A percentile compares a stretch with the other conserved stretches of the same genome.
phyloP scores from a whole-genome alignment of 35 echinoderm and acorn worm genomes.

The Hemicentrotus pulcherrimus region DNA sequence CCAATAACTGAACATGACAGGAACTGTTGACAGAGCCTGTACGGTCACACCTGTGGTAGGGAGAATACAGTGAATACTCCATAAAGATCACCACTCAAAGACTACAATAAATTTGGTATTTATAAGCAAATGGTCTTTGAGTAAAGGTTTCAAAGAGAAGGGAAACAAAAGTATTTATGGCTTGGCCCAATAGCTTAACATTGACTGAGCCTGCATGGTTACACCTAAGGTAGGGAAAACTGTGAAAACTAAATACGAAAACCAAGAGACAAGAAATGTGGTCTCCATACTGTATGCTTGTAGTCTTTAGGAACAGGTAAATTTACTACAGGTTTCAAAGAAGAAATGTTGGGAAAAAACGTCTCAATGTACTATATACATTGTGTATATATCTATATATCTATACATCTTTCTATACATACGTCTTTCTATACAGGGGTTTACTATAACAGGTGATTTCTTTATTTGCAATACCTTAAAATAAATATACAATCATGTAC shows the following conservation, averaged over 20 bases:
- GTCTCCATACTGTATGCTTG: too few species aligned
- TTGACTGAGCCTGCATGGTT: constrained; percentile 89
- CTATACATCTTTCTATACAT: too few species aligned
- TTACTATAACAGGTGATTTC: too few species aligned
- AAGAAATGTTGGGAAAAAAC: too few species aligned
- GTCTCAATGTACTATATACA: too few species aligned
- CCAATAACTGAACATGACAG: constrained; percentile 99
- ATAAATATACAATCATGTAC: too few species aligned
- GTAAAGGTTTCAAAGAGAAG: constrained; percentile 75
- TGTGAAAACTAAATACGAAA: too few species aligned
- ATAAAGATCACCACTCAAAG: background rate
- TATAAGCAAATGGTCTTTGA: constrained; percentile 80
- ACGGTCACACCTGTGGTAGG: constrained; percentile 80
- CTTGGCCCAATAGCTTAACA: constrained; percentile 99
- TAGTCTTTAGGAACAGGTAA: too few species aligned
- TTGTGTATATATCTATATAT: too few species aligned
- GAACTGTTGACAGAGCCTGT: constrained; percentile 93
- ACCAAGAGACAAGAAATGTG: too few species aligned
- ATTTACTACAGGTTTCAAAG: background rate
- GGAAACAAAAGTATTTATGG: constrained; percentile 86
- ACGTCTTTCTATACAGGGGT: too few species aligned
- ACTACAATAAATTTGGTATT: constrained; percentile 50
- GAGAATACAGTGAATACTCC: background rate
- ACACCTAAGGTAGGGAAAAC: constrained; percentile 54
- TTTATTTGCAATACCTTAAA: too few species aligned